Percentiles rank a stretch among this genome's conserved stretches.
Conservation (phyloP, 1,140 invertebrate species). For the Meteorus sp. region DNA sequence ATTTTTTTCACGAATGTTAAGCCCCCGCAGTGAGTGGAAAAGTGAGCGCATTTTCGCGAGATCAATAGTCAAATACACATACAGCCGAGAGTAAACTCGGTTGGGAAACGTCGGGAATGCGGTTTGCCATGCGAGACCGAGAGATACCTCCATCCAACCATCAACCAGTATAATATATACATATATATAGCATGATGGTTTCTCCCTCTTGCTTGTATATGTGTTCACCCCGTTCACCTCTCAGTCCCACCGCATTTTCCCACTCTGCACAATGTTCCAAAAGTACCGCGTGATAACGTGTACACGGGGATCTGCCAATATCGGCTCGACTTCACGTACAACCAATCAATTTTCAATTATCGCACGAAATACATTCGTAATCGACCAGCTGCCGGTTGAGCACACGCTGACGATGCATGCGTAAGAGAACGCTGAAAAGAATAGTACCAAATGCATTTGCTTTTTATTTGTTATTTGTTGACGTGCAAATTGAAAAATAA, state of each 20-base stretch:
- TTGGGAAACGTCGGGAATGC: constrained; percentile 35
- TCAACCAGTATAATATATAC: constrained; percentile 17
- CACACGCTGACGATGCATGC: not conserved
- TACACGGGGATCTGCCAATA: constrained; percentile 22
- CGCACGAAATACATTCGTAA: constrained; percentile 27
- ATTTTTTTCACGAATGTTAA: no score
- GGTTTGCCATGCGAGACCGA: constrained; percentile 30
- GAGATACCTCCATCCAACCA: no score
- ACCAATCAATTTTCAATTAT: constrained; percentile 30
- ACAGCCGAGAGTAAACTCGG: constrained; percentile 19
- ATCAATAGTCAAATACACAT: constrained; percentile 34
- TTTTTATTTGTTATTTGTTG: constrained; percentile 1
- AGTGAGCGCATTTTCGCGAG: constrained; percentile 24
- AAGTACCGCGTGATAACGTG: constrained; percentile 18
- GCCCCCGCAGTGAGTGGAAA: not conserved
- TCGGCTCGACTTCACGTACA: constrained; percentile 25
- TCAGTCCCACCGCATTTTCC: not conserved
- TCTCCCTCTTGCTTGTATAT: not conserved
- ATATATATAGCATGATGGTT: not conserved
- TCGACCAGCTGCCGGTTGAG: constrained; percentile 23
- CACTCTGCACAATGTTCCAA: not conserved
- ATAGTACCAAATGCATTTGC: not conserved
- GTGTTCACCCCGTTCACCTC: not conserved
- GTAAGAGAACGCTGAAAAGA: no score
- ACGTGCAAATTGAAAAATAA: not conserved